phyloP scores from a whole-genome alignment of 2,797 vertebrate genomes.

The Artibeus jamaicensis region DNA sequence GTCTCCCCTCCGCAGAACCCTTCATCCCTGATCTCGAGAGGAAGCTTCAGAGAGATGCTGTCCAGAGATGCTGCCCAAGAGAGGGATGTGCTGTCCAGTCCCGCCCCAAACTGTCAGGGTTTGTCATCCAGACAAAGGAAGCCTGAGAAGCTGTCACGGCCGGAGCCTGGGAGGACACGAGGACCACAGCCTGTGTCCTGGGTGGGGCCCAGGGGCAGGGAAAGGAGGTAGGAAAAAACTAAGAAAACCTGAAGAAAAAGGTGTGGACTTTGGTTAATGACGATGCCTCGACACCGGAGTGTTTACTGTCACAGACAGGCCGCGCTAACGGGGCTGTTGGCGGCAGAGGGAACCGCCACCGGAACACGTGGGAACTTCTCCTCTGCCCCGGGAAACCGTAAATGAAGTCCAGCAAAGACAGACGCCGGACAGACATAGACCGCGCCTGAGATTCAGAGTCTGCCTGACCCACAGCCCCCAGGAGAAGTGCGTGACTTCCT shows the following conservation, averaged over 20 bases:
- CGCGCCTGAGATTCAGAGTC: not conserved
- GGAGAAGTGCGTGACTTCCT: not conserved
- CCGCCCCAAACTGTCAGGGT: not conserved
- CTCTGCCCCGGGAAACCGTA: not conserved
- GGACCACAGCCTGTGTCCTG: not conserved
- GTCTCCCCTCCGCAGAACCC: not conserved
- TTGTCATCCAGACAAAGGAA: not conserved
- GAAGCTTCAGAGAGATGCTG: too few species aligned
- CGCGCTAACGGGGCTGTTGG: accelerated
- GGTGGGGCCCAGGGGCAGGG: not conserved
- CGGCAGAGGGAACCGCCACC: accelerated
- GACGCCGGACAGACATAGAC: accelerated
- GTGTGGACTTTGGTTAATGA: not conserved
- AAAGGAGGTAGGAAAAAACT: not conserved
- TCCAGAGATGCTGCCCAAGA: too few species aligned
- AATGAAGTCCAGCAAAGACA: not conserved
- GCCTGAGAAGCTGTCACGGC: too few species aligned
- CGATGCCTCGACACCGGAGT: accelerated
- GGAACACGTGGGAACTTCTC: accelerated
- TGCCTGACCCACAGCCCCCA: accelerated
- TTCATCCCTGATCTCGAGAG: accelerated
- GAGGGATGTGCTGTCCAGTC: accelerated
- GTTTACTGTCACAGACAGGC: accelerated
- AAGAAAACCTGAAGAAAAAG: not conserved
- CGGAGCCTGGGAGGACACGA: not conserved